Percentiles rank a stretch among this genome's conserved stretches.
Evolutionary conservation across 1,140 invertebrate species (phyloP).

Genomic region (Drosophila ohnishii): DNA sequence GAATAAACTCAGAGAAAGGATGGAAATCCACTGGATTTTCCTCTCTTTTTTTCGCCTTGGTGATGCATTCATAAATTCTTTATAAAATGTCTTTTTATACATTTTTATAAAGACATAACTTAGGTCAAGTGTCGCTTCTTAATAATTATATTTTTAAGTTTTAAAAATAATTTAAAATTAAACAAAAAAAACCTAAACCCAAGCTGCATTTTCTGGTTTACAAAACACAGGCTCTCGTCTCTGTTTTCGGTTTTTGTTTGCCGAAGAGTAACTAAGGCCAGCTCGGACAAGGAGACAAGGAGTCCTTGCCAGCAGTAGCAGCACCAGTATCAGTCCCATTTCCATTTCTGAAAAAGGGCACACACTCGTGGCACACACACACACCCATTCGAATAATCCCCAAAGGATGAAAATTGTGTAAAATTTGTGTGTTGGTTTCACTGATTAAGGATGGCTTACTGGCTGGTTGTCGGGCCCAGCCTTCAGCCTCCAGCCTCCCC

Average conservation of each 20-base stretch:
- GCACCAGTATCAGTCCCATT: background rate
- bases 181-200: too few relatives aligned
- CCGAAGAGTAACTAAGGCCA: slow-evolving; percentile 15
- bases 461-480: slow-evolving; percentile 15
- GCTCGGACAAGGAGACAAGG: slow-evolving; percentile 1
- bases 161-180: too few relatives aligned
- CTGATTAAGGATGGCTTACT: slow-evolving; percentile 78
- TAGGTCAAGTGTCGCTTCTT: background rate
- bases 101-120: too few relatives aligned
- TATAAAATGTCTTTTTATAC: too few relatives aligned
- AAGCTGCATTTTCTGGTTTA: background rate
- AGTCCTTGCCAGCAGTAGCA: background rate
- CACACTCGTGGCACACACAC: slow-evolving; percentile 13
- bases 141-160: background rate
- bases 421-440: slow-evolving; percentile 78
- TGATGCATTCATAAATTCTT: background rate
- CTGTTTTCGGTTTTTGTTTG: slow-evolving; percentile 2
- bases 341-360: background rate
- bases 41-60: background rate
- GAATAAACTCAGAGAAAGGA: slow-evolving; percentile 15
- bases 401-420: slow-evolving; percentile 77
- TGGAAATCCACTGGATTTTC: slow-evolving; percentile 2
- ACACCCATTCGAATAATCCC: slow-evolving; percentile 58
- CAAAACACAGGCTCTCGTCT: background rate
- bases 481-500: background rate